Conservation (phyloP, 2,113 vertebrate genomes). For the Corynorhinus townsendii region DNA sequence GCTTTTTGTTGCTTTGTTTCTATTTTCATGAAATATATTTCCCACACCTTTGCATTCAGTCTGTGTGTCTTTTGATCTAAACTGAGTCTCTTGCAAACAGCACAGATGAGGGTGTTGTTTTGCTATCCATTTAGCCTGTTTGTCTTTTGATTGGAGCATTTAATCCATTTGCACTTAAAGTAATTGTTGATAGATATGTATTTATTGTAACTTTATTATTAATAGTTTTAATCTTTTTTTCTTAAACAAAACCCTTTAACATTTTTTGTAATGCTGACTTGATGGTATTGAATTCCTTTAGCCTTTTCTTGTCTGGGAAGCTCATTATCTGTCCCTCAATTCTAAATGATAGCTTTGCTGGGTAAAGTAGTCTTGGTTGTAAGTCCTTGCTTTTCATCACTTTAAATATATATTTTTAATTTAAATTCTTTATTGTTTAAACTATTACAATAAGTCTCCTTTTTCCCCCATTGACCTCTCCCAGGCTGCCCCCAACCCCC, state of each 20-base stretch:
- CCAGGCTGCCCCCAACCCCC: too few relatives aligned
- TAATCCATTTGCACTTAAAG: not conserved
- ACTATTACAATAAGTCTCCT: too few relatives aligned
- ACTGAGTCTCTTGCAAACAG: too few relatives aligned
- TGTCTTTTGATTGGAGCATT: not conserved
- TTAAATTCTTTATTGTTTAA: too few relatives aligned
- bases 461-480: too few relatives aligned
- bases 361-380: not conserved
- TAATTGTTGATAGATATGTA: not conserved
- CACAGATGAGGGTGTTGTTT: not conserved
- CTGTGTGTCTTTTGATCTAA: too few relatives aligned
- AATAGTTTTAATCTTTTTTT: not conserved
- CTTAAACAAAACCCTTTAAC: not conserved
- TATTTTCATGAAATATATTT: too few relatives aligned
- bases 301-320: not conserved
- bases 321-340: not conserved
- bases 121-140: not conserved
- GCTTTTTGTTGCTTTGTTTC: too few relatives aligned
- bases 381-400: not conserved
- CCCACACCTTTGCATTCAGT: too few relatives aligned
- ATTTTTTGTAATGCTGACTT: not conserved
- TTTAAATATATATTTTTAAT: not conserved
- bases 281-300: not conserved
- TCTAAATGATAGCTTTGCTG: not conserved
- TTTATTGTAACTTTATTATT: not conserved